A percentile compares a stretch with the other conserved stretches of the same genome.
phyloP scores from a whole-genome alignment of 1,140 invertebrate genomes.

The Antheraea pernyi region DNA sequence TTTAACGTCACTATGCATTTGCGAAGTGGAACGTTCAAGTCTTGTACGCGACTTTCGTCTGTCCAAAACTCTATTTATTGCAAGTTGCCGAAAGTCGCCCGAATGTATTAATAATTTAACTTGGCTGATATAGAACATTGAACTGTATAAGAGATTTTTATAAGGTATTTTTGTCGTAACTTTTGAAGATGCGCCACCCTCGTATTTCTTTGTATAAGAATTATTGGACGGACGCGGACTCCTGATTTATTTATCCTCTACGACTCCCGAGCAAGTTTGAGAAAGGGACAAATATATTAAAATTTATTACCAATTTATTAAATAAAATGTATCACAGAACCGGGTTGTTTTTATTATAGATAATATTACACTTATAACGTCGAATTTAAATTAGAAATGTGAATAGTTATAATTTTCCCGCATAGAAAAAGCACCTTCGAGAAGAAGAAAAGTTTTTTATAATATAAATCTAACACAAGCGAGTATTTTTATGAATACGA shows the following conservation, averaged over 20 bases:
- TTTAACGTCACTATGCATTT: neutral
- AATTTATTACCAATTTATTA: neutral
- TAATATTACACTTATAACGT: no score
- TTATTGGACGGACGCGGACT: neutral
- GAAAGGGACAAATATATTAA: neutral
- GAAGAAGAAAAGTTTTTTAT: no score
- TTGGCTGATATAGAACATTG: conserved; percentile 8
- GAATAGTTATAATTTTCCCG: no score
- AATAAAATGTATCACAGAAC: neutral
- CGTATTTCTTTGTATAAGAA: neutral
- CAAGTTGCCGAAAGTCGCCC: conserved; percentile 8
- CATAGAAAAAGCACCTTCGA: no score
- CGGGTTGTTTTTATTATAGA: no score
- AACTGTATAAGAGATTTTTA: conserved; percentile 8
- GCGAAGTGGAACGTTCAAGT: neutral
- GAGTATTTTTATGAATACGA: no score
- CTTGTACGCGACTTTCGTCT: conserved; percentile 12
- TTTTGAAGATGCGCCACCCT: neutral
- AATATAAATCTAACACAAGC: no score
- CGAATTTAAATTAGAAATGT: no score
- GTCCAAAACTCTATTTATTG: conserved; percentile 10
- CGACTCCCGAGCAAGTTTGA: neutral
- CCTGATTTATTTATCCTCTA: neutral
- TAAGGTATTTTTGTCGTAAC: neutral
- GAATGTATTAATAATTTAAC: conserved; percentile 14